Base-by-base conservation (phyloP, 2,888 invertebrate species). In the Hydriomena furcata region DNA sequence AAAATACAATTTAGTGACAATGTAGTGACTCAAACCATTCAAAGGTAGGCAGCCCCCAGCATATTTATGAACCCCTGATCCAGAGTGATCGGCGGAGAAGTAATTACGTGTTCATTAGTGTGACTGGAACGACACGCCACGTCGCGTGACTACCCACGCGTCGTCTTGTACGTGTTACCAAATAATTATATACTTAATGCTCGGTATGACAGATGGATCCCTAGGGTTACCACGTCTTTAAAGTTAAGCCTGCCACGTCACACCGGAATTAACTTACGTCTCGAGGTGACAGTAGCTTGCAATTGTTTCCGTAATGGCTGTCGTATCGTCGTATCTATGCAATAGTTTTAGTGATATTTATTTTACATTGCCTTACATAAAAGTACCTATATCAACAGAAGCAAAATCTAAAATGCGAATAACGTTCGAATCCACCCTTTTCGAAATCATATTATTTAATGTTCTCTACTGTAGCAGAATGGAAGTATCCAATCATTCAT, bases 81-180 rank as follows among this genome's bases (percentile, higher is more conserved):
- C 55, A 56, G 61, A 68, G 71, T 72, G 79, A 80, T 78, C 63
- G 66, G 63, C 68, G 63, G 69, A 75, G 73, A 74, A 76, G 79
- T 84, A 85, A 85, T 85, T 84, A 86, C 81, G 76, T 79, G 79
- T 82, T 84, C 82, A 84, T 84, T 84, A 84, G 72, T 72, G 77
- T 68, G 73, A 71, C 72, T 65, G 66, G 65, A 70, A 68, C 68
- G 73, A 66, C 85, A 84, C 84, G 86, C 79, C 63, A 84, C 73
- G 70, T 84, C 73, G 85, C 84, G 84, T 87, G 85, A 71, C 76
- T 65, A 56, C 58, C 58, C 49, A 59, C 61, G 63, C 52, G 60
- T 64, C 59, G 69, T 61, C 65, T 51, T 63, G 65, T 67, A 72
- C 69, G 70, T 72, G 74, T 70, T 72, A 69, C 75, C 67, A 60